These are phyloP conservation scores for Calonectris borealis DNA, from an alignment of 2,113 vertebrate genomes.

Conservation along the genomic window DNA sequence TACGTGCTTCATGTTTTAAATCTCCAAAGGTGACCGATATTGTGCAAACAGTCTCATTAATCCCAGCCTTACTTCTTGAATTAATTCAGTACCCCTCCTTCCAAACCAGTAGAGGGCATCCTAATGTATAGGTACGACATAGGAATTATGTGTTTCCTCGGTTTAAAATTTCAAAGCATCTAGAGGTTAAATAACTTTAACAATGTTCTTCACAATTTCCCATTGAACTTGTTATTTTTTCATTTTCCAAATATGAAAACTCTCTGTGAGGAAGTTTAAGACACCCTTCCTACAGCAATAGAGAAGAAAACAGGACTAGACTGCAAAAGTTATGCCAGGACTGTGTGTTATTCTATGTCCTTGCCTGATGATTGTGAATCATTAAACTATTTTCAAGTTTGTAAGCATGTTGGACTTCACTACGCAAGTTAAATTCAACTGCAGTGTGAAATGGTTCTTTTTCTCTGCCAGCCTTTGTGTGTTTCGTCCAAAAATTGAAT, in stretches of 20 bases:
- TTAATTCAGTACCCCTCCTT: background rate
- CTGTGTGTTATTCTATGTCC: background rate
- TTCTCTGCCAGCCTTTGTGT: background rate
- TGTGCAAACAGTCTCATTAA: background rate
- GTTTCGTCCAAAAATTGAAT: background rate
- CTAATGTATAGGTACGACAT: background rate
- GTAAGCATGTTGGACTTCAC: background rate
- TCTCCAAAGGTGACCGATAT: background rate
- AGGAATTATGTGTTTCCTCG: background rate
- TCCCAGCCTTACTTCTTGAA: background rate
- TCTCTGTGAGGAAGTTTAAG: background rate
- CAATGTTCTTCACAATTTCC: background rate
- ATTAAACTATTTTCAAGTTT: background rate
- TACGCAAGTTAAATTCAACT: background rate
- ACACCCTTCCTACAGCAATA: background rate
- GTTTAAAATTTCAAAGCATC: background rate
- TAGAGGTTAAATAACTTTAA: background rate
- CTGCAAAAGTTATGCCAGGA: background rate
- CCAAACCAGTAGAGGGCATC: background rate
- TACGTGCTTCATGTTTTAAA: background rate
- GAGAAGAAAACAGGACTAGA: background rate
- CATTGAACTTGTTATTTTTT: background rate
- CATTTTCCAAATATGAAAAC: background rate
- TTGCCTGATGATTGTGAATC: background rate
- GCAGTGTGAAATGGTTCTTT: background rate